Conservation (phyloP, 2,888 invertebrate species). For the Drosophila paramelanica region DNA sequence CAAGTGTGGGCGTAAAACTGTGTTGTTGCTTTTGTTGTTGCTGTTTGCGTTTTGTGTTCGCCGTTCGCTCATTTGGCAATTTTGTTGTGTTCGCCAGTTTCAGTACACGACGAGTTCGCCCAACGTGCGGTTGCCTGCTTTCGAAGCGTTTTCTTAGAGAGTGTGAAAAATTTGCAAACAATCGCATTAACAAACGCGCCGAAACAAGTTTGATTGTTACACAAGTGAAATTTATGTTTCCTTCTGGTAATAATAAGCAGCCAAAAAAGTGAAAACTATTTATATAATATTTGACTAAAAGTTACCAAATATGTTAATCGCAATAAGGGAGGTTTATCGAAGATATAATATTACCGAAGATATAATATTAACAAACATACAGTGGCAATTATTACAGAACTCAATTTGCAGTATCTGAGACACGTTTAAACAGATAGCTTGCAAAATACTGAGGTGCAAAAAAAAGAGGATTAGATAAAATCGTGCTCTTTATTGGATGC, state of each 20-base stretch:
- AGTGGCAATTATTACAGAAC: too few relatives aligned
- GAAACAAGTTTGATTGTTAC: slow-evolving; percentile 56
- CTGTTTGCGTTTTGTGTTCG: slow-evolving; percentile 44
- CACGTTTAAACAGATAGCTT: neutral
- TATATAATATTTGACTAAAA: slow-evolving; percentile 5
- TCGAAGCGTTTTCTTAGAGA: slow-evolving; percentile 49
- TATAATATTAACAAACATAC: too few relatives aligned
- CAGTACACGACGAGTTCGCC: slow-evolving; percentile 61
- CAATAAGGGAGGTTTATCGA: too few relatives aligned
- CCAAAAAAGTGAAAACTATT: slow-evolving; percentile 28
- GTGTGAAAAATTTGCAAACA: slow-evolving; percentile 68
- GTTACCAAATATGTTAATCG: neutral
- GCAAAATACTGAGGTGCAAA: too few relatives aligned
- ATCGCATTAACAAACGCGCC: slow-evolving; percentile 26
- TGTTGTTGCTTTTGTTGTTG: slow-evolving; percentile 32
- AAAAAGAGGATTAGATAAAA: too few relatives aligned
- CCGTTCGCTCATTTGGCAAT: slow-evolving; percentile 43
- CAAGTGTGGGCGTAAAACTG: slow-evolving; percentile 46
- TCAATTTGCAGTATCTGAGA: neutral
- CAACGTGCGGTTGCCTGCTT: slow-evolving; percentile 47
- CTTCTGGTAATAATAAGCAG: slow-evolving; percentile 62
- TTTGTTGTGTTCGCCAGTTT: slow-evolving; percentile 47
- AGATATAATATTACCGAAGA: too few relatives aligned
- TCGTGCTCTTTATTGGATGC: too few relatives aligned
- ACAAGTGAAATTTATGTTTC: slow-evolving; percentile 56